Percentiles rank a stretch among this genome's conserved stretches.
Evolutionary conservation across 2,113 vertebrate species (phyloP).

Genomic region (Conger conger): DNA sequence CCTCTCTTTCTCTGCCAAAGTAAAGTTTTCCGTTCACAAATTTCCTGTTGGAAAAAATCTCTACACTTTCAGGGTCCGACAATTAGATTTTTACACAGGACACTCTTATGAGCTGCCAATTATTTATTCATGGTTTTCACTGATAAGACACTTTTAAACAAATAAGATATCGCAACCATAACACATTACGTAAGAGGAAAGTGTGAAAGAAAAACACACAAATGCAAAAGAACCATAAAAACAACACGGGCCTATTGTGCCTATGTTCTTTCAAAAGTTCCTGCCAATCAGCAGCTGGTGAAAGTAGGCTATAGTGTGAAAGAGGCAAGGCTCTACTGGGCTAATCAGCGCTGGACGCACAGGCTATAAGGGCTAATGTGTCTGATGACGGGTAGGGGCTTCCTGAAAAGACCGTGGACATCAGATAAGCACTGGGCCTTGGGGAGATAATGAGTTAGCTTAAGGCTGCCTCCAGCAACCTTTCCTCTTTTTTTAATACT

Average conservation of each 20-base stretch:
- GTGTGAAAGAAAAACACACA: conserved; percentile 31
- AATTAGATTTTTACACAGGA: background rate
- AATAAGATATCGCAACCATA: background rate
- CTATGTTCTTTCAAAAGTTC: conserved; percentile 9
- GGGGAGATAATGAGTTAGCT: conserved; percentile 19
- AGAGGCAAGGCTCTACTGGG: background rate
- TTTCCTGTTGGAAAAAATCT: conserved; percentile 19
- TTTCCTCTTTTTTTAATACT: background rate
- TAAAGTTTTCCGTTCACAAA: background rate
- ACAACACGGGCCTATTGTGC: conserved; percentile 26
- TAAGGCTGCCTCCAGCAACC: background rate
- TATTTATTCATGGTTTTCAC: background rate
- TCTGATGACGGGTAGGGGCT: conserved; percentile 13
- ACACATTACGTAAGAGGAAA: background rate
- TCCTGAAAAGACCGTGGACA: conserved; percentile 17
- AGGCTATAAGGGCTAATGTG: conserved; percentile 1
- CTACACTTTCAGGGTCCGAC: background rate
- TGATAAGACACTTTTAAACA: background rate
- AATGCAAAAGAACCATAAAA: conserved; percentile 47
- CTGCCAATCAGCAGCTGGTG: background rate
- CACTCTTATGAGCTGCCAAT: background rate
- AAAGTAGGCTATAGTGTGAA: conserved; percentile 1
- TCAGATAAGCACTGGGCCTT: background rate
- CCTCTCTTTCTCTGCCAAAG: background rate
- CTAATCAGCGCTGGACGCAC: conserved; percentile 24